Percentiles rank a stretch among this genome's conserved stretches.
phyloP scores from a whole-genome alignment of 2,797 vertebrate genomes.

The Lates japonicus region DNA sequence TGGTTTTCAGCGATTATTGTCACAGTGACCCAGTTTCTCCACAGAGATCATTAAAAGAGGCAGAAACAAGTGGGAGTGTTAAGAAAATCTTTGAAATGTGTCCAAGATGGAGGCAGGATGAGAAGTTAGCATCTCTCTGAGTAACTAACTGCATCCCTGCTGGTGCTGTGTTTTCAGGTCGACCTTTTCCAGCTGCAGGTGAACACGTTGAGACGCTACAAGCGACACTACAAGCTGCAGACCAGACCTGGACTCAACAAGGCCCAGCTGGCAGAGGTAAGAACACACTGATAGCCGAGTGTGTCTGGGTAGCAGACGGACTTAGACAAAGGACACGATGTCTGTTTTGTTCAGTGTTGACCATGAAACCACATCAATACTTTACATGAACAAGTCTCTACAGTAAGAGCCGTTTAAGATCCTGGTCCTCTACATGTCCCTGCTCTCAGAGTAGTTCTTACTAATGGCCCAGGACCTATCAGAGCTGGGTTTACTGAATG shows the following conservation, averaged over 20 bases:
- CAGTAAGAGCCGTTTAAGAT: background rate
- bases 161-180: constrained; percentile 86
- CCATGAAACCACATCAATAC: background rate
- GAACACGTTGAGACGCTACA: constrained; percentile 97
- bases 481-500: background rate
- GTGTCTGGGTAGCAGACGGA: no score
- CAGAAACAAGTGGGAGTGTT: background rate
- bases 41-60: constrained; percentile 19
- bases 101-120: background rate
- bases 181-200: constrained; percentile 99
- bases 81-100: background rate
- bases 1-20: background rate
- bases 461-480: background rate
- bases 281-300: background rate
- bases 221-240: constrained; percentile 98
- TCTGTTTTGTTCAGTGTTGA: background rate
- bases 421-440: background rate
- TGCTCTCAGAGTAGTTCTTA: background rate
- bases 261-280: constrained; percentile 95
- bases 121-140: no score
- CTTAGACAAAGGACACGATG: background rate
- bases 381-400: no score
- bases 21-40: constrained; percentile 13
- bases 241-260: constrained; percentile 98
- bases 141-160: background rate